A percentile compares a stretch with the other conserved stretches of the same genome.
Evolutionary conservation across 2,888 invertebrate genomes (phyloP).

Genomic region (Melipona bicolor): DNA sequence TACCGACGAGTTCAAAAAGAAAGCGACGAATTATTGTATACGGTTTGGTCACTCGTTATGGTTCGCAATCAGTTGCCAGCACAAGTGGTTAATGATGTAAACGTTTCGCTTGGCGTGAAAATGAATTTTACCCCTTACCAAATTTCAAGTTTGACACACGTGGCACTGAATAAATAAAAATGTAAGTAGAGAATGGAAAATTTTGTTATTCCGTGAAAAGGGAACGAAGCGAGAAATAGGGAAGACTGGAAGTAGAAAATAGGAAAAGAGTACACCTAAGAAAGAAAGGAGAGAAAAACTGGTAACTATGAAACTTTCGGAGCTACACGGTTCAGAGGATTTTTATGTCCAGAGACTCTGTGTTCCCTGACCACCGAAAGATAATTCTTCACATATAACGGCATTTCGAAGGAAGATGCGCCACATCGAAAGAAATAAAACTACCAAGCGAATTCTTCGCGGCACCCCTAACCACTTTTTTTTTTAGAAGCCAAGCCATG

Average conservation of each 20-base stretch:
- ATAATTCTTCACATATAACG: conserved; percentile 56
- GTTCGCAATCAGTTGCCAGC: no score
- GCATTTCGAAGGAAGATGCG: conserved; percentile 38
- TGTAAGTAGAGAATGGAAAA: not conserved
- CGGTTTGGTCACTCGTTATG: no score
- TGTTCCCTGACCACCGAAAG: conserved; percentile 51
- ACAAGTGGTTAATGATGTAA: no score
- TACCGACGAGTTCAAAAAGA: no score
- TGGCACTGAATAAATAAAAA: not conserved
- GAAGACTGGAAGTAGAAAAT: no score
- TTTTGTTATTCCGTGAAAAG: conserved; percentile 10
- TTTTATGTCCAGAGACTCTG: conserved; percentile 47
- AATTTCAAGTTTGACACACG: no score
- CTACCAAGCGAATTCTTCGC: conserved; percentile 40
- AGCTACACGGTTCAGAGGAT: conserved; percentile 46
- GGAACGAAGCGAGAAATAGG: conserved; percentile 9
- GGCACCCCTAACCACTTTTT: conserved; percentile 11
- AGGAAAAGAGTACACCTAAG: conserved; percentile 4
- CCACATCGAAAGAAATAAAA: conserved; percentile 41
- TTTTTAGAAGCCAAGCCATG: conserved; percentile 33
- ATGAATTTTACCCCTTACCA: no score
- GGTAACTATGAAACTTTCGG: conserved; percentile 61
- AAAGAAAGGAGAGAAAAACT: not conserved
- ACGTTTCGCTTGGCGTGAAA: no score
- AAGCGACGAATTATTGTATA: no score